Percentiles rank a stretch among this genome's conserved stretches.
Conservation (phyloP, 2,797 vertebrate species). For the Lateolabrax maculatus region DNA sequence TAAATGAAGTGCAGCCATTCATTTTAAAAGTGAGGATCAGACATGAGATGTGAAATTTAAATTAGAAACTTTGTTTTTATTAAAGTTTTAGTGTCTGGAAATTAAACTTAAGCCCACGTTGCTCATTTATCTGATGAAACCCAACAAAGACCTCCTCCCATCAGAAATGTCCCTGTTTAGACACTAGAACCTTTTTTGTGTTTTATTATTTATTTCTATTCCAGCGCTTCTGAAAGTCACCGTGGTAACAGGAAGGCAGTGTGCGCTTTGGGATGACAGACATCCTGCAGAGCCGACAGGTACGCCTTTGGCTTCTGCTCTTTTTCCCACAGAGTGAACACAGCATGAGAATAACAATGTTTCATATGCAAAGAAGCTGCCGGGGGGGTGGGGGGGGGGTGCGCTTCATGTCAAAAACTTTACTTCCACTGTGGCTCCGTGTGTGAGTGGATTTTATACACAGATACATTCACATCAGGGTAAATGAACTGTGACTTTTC, state of each 20-base stretch:
- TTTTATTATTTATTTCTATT: background rate
- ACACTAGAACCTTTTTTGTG: background rate
- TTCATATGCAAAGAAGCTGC: slow-evolving; percentile 5
- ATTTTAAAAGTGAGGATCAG: background rate
- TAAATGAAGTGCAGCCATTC: background rate
- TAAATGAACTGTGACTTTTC: too few relatives aligned
- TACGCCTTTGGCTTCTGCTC: background rate
- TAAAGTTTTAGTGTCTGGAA: background rate
- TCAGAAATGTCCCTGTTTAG: background rate
- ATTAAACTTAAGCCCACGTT: background rate
- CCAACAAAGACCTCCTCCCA: background rate
- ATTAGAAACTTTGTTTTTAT: background rate
- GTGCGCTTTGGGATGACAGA: background rate
- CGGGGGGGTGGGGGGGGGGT: too few relatives aligned
- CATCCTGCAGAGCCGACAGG: background rate
- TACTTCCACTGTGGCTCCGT: background rate
- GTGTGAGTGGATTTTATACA: background rate
- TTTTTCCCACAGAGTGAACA: background rate
- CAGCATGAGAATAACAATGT: background rate
- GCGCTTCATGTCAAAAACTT: slow-evolving; percentile 6
- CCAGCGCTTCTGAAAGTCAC: slow-evolving; percentile 16
- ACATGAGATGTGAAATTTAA: background rate
- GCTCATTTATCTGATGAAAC: background rate
- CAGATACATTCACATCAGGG: background rate
- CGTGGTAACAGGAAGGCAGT: slow-evolving; percentile 41